Evolutionary conservation across 2,888 invertebrate genomes (phyloP).

Genomic region (Chrysomela aeneicollis): DNA sequence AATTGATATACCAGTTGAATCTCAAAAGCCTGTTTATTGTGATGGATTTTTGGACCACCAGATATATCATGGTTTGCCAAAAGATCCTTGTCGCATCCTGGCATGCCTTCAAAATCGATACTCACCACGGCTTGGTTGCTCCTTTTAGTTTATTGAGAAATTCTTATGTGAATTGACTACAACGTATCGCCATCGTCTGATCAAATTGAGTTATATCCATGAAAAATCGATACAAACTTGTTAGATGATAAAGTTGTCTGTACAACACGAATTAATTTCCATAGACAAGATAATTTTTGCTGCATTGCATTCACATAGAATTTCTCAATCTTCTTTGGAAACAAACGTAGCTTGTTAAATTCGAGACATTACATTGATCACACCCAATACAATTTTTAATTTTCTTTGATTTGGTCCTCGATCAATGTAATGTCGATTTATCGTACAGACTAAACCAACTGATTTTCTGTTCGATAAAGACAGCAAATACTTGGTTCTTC

Average conservation of each 20-base stretch:
- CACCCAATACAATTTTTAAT: no score
- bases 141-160: background rate
- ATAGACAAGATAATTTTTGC: no score
- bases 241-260: no score
- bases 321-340: background rate
- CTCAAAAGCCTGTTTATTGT: no score
- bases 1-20: no score
- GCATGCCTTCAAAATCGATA: background rate
- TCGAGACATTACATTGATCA: background rate
- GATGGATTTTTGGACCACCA: no score
- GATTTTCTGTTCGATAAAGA: constrained; percentile 69
- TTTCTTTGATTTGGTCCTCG: no score
- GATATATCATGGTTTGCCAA: no score
- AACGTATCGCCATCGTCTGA: background rate
- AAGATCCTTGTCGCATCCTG: no score
- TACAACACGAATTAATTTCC: no score
- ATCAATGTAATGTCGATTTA: constrained; percentile 14
- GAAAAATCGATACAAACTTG: background rate
- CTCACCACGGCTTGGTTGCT: background rate
- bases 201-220: background rate
- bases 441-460: background rate
- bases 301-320: background rate
- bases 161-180: background rate
- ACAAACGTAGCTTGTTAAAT: background rate
- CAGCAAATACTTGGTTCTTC: constrained; percentile 93